Conservation (phyloP, 92 coral and sea anemone genomes). For the Hydrozoanthus gracilis region DNA sequence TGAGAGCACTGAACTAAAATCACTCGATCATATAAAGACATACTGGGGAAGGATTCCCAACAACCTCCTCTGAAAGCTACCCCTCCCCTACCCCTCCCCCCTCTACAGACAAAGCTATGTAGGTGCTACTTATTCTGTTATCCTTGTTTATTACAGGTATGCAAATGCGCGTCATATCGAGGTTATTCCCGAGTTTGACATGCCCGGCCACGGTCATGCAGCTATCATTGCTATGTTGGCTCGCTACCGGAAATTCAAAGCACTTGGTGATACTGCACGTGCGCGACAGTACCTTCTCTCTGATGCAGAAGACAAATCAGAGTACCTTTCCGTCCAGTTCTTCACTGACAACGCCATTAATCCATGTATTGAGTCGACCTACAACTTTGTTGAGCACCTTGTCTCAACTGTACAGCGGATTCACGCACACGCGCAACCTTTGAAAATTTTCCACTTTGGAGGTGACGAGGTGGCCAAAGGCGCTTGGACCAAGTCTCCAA, state of each 20-base stretch:
- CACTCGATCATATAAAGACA: too few species aligned
- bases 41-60: too few species aligned
- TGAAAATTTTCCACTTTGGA: slow-evolving; percentile 88
- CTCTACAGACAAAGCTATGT: too few species aligned
- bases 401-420: slow-evolving; percentile 73
- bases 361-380: slow-evolving; percentile 93
- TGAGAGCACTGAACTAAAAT: too few species aligned
- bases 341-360: slow-evolving; percentile 96
- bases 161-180: slow-evolving; percentile 87
- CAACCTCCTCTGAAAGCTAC: too few species aligned
- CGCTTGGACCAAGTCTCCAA: slow-evolving; percentile 98
- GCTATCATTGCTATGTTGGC: slow-evolving; percentile 95
- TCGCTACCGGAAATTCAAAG: slow-evolving; percentile 68
- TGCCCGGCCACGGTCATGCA: slow-evolving; percentile 99
- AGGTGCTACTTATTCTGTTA: too few species aligned
- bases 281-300: slow-evolving; percentile 80
- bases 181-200: slow-evolving; percentile 97
- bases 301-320: slow-evolving; percentile 84
- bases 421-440: slow-evolving; percentile 82
- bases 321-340: slow-evolving; percentile 93
- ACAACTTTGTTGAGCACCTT: slow-evolving; percentile 87
- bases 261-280: slow-evolving; percentile 66
- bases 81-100: not conserved
- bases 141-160: slow-evolving; percentile 27
- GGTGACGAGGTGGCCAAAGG: slow-evolving; percentile 98